phyloP scores from a whole-genome alignment of 2,797 vertebrate species.

The Psittacula echo region DNA sequence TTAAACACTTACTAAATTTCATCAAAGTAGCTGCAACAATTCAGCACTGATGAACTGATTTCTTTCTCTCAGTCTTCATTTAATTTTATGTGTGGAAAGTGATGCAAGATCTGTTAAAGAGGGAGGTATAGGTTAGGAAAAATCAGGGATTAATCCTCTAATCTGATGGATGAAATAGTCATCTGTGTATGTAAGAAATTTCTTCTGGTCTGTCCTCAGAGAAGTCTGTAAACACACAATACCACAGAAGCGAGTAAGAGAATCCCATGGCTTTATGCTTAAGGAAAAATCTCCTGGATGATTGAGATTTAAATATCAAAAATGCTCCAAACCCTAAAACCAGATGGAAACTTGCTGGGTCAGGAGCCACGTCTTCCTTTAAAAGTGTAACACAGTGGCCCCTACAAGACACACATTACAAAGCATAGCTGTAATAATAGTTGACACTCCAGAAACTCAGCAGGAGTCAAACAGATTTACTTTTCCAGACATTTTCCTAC shows the following conservation, averaged over 20 bases:
- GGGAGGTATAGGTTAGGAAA: neutral
- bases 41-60: neutral
- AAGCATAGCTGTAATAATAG: neutral
- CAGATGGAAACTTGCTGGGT: neutral
- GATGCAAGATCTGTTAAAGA: neutral
- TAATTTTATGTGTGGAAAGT: neutral
- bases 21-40: neutral
- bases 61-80: neutral
- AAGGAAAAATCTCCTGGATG: neutral
- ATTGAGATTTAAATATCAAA: neutral
- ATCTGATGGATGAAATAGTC: neutral
- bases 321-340: neutral
- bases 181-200: neutral
- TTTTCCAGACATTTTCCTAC: neutral
- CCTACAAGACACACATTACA: neutral
- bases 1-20: neutral
- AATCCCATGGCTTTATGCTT: neutral
- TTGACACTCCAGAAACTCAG: neutral
- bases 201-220: neutral
- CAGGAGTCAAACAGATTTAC: neutral
- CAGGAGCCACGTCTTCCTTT: neutral
- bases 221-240: neutral
- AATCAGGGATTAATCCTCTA: neutral
- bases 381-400: neutral
- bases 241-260: neutral